Percentiles rank a stretch among this genome's conserved stretches.
Evolutionary conservation across 2,797 vertebrate species (phyloP).

Genomic region (Amblyopsis hoosieri): DNA sequence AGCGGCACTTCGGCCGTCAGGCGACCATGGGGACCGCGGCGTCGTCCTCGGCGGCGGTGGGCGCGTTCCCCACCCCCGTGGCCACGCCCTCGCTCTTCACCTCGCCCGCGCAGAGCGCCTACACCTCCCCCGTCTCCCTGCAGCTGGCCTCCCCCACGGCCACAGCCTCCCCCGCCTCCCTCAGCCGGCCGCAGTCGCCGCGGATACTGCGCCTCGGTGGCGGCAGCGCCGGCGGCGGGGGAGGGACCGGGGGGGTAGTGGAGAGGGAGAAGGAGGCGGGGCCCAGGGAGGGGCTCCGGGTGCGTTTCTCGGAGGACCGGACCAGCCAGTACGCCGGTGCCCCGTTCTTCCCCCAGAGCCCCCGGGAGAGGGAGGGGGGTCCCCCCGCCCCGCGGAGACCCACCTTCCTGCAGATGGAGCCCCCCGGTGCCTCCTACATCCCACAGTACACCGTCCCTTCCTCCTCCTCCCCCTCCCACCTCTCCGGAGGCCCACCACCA

Average conservation of each 20-base stretch:
- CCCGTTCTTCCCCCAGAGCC: constrained; percentile 64
- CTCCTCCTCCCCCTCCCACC: constrained; percentile 57
- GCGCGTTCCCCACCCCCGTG: constrained; percentile 67
- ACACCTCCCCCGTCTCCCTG: constrained; percentile 74
- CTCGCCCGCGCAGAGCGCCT: constrained; percentile 71
- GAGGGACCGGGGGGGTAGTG: constrained; percentile 57
- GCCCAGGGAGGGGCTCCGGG: constrained; percentile 73
- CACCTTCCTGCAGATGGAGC: constrained; percentile 78
- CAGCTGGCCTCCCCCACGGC: constrained; percentile 71
- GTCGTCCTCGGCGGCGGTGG: constrained; percentile 42
- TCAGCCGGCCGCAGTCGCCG: constrained; percentile 79
- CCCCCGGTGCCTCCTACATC: constrained; percentile 62
- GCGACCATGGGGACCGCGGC: constrained; percentile 51
- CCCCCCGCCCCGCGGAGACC: constrained; percentile 74
- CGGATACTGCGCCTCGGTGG: constrained; percentile 67
- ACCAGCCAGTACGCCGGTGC: constrained; percentile 62
- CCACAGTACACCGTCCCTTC: constrained; percentile 71
- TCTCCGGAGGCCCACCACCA: constrained; percentile 47
- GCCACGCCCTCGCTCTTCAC: constrained; percentile 75
- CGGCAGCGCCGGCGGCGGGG: constrained; percentile 37
- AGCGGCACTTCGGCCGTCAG: constrained; percentile 81
- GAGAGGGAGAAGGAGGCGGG: constrained; percentile 66
- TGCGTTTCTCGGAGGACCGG: constrained; percentile 79
- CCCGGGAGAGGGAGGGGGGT: constrained; percentile 67
- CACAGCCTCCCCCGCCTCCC: constrained; percentile 69